phyloP scores from a whole-genome alignment of 2,797 vertebrate genomes.

The Manis javanica region DNA sequence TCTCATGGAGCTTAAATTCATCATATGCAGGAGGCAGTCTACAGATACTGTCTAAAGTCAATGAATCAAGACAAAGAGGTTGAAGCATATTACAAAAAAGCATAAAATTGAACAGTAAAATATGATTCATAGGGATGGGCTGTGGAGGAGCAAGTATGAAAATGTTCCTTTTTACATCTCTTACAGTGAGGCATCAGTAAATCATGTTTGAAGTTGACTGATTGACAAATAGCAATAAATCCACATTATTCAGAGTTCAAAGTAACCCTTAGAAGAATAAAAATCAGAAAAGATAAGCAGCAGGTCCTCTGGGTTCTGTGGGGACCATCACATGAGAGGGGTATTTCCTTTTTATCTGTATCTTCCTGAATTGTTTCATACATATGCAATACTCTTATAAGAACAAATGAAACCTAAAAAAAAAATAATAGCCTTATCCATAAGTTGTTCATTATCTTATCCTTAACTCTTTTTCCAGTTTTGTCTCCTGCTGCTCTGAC shows the following conservation, averaged over 20 bases:
- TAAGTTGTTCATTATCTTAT: background rate
- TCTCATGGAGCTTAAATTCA: background rate
- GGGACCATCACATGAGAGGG: rapidly evolving
- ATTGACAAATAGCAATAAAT: background rate
- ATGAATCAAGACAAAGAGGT: background rate
- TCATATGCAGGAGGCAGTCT: background rate
- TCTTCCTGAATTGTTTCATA: background rate
- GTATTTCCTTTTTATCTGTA: background rate
- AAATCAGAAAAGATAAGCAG: background rate
- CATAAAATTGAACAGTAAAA: background rate
- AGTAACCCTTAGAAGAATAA: background rate
- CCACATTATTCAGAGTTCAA: background rate
- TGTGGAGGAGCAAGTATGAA: no score
- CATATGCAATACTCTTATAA: background rate
- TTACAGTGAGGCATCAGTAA: no score
- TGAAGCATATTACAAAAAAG: background rate
- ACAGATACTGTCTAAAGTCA: background rate
- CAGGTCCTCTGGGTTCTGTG: background rate
- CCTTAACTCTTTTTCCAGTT: background rate
- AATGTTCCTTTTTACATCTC: background rate
- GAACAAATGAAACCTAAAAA: background rate
- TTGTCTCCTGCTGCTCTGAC: background rate
- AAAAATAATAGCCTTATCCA: no score
- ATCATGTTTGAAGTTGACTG: background rate
- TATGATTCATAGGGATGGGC: background rate